Base-by-base conservation (phyloP, 2,888 invertebrate species). In the Nomada fabriciana region DNA sequence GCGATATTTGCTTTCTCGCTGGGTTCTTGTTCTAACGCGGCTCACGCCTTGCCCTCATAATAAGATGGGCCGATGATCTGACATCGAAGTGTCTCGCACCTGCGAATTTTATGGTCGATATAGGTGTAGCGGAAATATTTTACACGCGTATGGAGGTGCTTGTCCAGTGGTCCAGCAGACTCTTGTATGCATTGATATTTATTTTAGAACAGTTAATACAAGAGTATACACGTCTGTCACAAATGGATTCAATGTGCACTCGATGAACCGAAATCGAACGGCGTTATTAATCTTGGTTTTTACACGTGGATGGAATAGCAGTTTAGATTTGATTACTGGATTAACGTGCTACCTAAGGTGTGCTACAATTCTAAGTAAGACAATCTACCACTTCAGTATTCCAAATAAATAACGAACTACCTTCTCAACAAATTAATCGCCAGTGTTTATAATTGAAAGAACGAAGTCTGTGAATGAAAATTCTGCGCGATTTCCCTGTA, bases 1-100 rank as follows among this genome's bases (percentile, higher is more conserved):
- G 77, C 83, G 86, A 80, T 83, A 84, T 83, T 86, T 85, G 82
- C 61, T 63, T 42, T 47, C 47, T 15, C 47, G 47, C 47, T 13
- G 47, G 0, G 47, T 11, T 36, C 36, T 7, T 36, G 7, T 36
- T 36, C 36, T 0, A 36, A 36, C 36, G 36, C 36, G 36, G 36
- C 36, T 36, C 36, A 7, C n/a, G 36, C 7, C 36, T 36, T 7
- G 7, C 47, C 0, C 47, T 47, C 15, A 29, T 2, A 50, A 36
- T 59, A 60, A 29, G 25, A 29, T 15, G 47, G 50, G 29, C 47
- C 2, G 13, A 7, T 2, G 43, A 69, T 57, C 25, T 36, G 53
- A 50, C 59, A 67, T 78, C 76, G 72, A 76, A 68, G 72, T 9
- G 18, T 2, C 53, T 57, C 13, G 20, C 23, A 10, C 5, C 53